Evolutionary conservation across 2,113 vertebrate species (phyloP).

Genomic region (Oxyura jamaicensis): DNA sequence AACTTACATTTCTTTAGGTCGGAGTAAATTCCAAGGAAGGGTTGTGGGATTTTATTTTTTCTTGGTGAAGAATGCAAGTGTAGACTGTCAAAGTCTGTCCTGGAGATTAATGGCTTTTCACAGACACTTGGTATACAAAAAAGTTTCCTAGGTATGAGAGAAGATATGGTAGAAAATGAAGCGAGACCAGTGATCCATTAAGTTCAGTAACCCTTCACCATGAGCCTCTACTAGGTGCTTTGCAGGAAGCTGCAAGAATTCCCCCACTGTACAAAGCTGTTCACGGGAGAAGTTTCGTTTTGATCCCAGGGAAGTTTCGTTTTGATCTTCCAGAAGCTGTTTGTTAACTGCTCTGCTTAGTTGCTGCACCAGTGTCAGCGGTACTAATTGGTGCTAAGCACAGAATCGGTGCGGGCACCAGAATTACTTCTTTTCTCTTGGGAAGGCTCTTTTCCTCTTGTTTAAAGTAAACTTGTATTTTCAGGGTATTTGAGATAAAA

Average conservation of each 20-base stretch:
- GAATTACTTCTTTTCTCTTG: neutral
- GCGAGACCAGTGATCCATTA: neutral
- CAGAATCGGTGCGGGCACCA: neutral
- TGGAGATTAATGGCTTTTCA: neutral
- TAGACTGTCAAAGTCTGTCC: neutral
- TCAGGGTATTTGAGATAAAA: neutral
- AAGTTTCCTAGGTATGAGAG: neutral
- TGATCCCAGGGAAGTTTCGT: neutral
- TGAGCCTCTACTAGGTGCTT: neutral
- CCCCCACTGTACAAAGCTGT: neutral
- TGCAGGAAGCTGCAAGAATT: slow-evolving; percentile 5
- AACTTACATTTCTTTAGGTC: neutral
- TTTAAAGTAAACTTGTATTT: neutral
- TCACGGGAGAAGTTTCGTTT: neutral
- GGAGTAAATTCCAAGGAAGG: neutral
- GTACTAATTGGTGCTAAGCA: neutral
- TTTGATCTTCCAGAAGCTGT: slow-evolving; percentile 12
- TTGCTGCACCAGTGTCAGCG: neutral
- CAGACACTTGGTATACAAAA: neutral
- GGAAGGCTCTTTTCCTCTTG: neutral
- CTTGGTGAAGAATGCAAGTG: neutral
- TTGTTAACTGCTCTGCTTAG: neutral
- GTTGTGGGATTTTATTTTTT: neutral
- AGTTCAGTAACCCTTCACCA: neutral
- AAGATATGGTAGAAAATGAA: neutral